A percentile compares a stretch with the other conserved stretches of the same genome.
Evolutionary conservation across 2,888 invertebrate species (phyloP).

Genomic region (Eledone cirrhosa): DNA sequence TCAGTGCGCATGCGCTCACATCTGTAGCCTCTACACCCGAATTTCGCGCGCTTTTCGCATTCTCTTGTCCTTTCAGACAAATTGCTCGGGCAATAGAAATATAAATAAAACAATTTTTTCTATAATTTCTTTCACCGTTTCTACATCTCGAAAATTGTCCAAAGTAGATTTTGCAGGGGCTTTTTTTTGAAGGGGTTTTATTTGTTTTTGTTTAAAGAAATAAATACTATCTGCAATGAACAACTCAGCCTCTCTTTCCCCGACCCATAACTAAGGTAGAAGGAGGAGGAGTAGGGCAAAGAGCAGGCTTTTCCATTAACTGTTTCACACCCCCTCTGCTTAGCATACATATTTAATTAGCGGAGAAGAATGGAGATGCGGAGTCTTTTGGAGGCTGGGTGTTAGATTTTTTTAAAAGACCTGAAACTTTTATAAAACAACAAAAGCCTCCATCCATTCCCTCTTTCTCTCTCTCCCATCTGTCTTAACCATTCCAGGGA

Average conservation of each 20-base stretch:
- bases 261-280: constrained; percentile 11
- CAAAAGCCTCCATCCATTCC: no score
- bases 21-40: constrained; percentile 21
- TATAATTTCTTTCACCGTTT: no score
- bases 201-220: no score
- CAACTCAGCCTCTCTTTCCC: not conserved
- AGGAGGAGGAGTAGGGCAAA: not conserved
- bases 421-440: no score
- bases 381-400: constrained; percentile 1
- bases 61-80: not conserved
- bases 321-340: constrained; percentile 12
- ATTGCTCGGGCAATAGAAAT: no score
- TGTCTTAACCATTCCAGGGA: no score
- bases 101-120: no score
- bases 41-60: constrained; percentile 25
- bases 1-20: constrained; percentile 8
- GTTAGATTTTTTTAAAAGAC: not conserved
- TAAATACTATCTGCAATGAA: no score
- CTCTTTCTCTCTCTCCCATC: no score
- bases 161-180: no score
- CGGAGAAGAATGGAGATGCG: not conserved
- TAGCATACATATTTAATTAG: constrained; percentile 17
- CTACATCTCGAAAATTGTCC: no score
- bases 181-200: no score
- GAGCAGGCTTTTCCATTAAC: constrained; percentile 18